Base-by-base conservation (phyloP, 1,140 invertebrate species). In the Condylostylus longicornis region DNA sequence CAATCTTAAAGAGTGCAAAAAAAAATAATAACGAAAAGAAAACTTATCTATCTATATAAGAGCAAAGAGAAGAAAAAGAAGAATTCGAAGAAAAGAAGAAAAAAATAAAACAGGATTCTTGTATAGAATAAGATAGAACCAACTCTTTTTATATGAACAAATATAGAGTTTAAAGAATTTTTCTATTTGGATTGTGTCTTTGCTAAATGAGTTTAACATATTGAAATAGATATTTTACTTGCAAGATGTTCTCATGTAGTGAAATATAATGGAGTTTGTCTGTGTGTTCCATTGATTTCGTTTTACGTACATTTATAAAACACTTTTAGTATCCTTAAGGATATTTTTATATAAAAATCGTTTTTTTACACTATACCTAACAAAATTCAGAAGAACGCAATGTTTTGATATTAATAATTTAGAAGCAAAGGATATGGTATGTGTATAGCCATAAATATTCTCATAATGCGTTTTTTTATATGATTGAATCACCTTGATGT, bases 201-300 rank as follows among this genome's bases (percentile, higher is more conserved):
- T 8, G 22, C 13, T 27, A 28, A 23, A 12, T 14, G 12, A 4
- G 14, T 18, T 32, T 38, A 18, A 30, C 33, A n/a, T n/a, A n/a
- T 38, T 30, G 29, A 38, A 10, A 32, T 38, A 33, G 29, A 18
- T 30, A 38, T n/a, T 27, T 38, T 32, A 38, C 37, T 30, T 38
- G 22, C 14, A 25, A 32, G 23, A 30, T 29, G 17, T 14, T 13
- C 6, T 13, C 7, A 12, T 27, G 32, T 33, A 23, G 6, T 9
- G 15, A 35, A 35, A 14, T 35, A 19, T 6, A 14, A 23, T 35
- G 19, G 25, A 19, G 33, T 22, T 22, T 6, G 2, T 4, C 18
- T 4, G 33, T 14, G n/a, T 23, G 25, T 8, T 31, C 7, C 23
- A 25, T 7, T 8, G 12, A 21, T 35, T 35, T 35, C 4, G 17